Conservation (phyloP, 2,888 invertebrate genomes). For the Trichogramma dendrolimi region DNA sequence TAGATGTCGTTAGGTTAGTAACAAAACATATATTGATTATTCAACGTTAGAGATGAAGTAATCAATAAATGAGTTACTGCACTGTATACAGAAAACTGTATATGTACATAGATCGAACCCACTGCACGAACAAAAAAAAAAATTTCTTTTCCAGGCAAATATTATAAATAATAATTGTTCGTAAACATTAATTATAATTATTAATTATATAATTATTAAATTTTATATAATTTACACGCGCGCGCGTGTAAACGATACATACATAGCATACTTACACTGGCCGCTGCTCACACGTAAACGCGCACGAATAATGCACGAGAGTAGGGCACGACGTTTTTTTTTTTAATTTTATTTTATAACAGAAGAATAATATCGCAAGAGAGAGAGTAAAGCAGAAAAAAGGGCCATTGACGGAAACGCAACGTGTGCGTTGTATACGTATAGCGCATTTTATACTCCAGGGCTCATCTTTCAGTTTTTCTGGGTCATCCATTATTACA, state of each 20-base stretch:
- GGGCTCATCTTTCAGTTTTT: slow-evolving; percentile 29
- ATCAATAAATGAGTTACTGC: too few relatives aligned
- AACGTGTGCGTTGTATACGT: background rate
- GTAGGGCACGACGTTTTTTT: too few relatives aligned
- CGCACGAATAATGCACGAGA: slow-evolving; percentile 9
- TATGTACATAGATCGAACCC: too few relatives aligned
- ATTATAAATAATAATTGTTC: too few relatives aligned
- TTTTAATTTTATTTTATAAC: background rate
- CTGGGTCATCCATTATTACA: slow-evolving; percentile 35
- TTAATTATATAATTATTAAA: background rate
- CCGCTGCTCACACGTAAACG: slow-evolving; percentile 24
- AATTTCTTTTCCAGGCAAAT: too few relatives aligned
- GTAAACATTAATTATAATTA: too few relatives aligned
- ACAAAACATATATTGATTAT: too few relatives aligned
- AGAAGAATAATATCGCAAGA: slow-evolving; percentile 1
- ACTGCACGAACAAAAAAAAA: too few relatives aligned
- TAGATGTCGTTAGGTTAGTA: too few relatives aligned
- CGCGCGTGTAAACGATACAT: slow-evolving; percentile 23
- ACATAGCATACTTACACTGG: too few relatives aligned
- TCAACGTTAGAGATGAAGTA: too few relatives aligned
- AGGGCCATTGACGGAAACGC: slow-evolving; percentile 15
- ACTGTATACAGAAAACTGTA: too few relatives aligned
- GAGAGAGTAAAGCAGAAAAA: slow-evolving; percentile 18
- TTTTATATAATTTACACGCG: background rate
- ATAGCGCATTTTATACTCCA: slow-evolving; percentile 18